A percentile compares a stretch with the other conserved stretches of the same genome.
phyloP scores from a whole-genome alignment of 2,797 vertebrate species.

The Tarsius wallacei region DNA sequence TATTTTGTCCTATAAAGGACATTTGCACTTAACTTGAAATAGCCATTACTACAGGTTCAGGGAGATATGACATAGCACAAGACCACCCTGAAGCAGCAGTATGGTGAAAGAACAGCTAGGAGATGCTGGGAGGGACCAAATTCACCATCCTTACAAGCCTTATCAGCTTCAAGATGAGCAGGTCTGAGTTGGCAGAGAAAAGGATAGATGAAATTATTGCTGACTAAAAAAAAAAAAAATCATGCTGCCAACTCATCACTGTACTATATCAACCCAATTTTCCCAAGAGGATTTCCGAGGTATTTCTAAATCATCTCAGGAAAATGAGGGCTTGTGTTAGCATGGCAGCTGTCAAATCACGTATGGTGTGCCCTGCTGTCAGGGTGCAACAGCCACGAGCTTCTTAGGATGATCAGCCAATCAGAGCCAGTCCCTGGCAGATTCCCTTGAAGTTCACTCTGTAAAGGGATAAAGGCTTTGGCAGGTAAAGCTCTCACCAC shows the following conservation, averaged over 20 bases:
- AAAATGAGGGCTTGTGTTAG: conserved; percentile 77
- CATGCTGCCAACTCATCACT: conserved; percentile 76
- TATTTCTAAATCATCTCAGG: conserved; percentile 75
- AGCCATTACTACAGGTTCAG: neutral
- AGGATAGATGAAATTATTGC: conserved; percentile 56
- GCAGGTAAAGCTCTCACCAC: conserved; percentile 43
- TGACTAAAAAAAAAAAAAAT: conserved; percentile 16
- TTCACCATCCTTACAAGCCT: conserved; percentile 26
- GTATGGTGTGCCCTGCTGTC: neutral
- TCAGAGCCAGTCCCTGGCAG: neutral
- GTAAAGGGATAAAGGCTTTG: conserved; percentile 57
- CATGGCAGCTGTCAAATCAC: conserved; percentile 69
- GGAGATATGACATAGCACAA: neutral
- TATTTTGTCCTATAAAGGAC: neutral
- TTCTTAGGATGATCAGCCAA: conserved; percentile 53
- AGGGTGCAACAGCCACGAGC: neutral
- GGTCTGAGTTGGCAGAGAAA: conserved; percentile 13
- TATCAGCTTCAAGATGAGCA: conserved; percentile 43
- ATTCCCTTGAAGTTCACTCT: conserved; percentile 23
- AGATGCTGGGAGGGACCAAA: neutral
- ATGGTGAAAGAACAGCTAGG: neutral
- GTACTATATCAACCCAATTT: conserved; percentile 61
- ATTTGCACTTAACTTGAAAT: conserved; percentile 27
- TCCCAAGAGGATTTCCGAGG: conserved; percentile 74
- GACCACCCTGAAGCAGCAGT: neutral